A percentile compares a stretch with the other conserved stretches of the same genome.
Conservation (phyloP, 2,888 invertebrate genomes). For the Allophyes oxyacanthae region DNA sequence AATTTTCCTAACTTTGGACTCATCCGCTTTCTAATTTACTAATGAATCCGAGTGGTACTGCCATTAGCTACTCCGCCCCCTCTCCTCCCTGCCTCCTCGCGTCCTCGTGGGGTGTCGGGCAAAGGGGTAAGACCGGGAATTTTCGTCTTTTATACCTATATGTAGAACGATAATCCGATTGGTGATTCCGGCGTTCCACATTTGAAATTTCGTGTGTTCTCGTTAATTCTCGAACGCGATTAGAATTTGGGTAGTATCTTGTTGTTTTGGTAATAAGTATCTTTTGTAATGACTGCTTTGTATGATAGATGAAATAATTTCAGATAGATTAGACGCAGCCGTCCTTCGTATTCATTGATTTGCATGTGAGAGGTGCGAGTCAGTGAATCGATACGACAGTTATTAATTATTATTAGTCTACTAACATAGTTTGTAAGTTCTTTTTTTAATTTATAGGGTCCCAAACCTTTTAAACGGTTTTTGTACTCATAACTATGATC, state of each 20-base stretch:
- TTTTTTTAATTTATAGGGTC: too few species aligned
- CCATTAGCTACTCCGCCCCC: conserved; percentile 78
- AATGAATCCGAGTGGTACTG: conserved; percentile 89
- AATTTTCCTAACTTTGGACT: conserved; percentile 90
- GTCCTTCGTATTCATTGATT: too few species aligned
- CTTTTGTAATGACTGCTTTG: conserved; percentile 29
- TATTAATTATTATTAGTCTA: too few species aligned
- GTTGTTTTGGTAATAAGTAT: conserved; percentile 61
- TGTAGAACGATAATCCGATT: conserved; percentile 88
- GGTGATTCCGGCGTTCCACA: conserved; percentile 85
- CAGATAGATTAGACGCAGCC: too few species aligned
- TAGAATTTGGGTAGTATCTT: conserved; percentile 65
- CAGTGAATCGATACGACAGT: too few species aligned
- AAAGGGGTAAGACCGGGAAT: conserved; percentile 87
- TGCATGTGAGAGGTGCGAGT: too few species aligned
- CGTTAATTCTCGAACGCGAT: conserved; percentile 69
- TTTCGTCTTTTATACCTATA: conserved; percentile 89
- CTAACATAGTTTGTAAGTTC: too few species aligned
- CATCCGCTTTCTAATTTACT: conserved; percentile 90
- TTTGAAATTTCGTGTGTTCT: conserved; percentile 85
- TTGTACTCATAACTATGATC: too few species aligned
- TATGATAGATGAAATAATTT: too few species aligned
- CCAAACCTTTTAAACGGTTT: too few species aligned
- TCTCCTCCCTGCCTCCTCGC: conserved; percentile 59
- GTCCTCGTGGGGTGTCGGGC: conserved; percentile 62